Conservation (phyloP, 2,797 vertebrate species). For the Hafferia zeledoni region DNA sequence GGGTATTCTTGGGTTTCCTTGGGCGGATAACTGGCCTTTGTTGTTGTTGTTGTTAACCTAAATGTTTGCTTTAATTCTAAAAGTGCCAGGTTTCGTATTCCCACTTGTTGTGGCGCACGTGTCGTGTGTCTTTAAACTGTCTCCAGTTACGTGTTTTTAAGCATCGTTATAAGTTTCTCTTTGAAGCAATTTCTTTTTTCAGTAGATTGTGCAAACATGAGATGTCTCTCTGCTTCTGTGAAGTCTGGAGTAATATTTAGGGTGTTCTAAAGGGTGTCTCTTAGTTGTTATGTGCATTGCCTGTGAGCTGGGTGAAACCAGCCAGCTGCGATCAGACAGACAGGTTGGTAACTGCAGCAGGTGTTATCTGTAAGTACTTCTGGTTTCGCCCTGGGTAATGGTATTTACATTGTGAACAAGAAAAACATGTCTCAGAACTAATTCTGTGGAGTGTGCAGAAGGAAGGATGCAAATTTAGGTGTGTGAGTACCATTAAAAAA, state of each 20-base stretch:
- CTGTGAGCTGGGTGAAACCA: neutral
- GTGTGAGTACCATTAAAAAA: neutral
- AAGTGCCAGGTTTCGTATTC: neutral
- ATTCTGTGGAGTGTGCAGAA: neutral
- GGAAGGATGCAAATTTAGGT: neutral
- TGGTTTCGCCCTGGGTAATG: fast-evolving
- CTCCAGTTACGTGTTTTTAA: neutral
- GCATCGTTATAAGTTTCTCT: neutral
- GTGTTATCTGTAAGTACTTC: neutral
- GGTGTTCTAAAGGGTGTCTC: neutral
- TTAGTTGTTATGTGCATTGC: neutral
- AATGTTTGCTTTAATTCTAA: neutral
- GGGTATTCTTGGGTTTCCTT: neutral
- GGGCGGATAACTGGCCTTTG: neutral
- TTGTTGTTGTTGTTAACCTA: no score
- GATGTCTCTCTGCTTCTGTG: neutral
- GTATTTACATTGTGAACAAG: neutral
- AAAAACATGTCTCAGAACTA: neutral
- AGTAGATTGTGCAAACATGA: neutral
- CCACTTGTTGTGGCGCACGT: neutral
- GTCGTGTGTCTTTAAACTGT: neutral
- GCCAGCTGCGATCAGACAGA: neutral
- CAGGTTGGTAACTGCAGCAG: neutral
- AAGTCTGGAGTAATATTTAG: neutral
- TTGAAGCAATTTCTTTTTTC: neutral